Conservation (phyloP, 2,113 vertebrate genomes). For the Pseudorhombus dupliciocellatus region DNA sequence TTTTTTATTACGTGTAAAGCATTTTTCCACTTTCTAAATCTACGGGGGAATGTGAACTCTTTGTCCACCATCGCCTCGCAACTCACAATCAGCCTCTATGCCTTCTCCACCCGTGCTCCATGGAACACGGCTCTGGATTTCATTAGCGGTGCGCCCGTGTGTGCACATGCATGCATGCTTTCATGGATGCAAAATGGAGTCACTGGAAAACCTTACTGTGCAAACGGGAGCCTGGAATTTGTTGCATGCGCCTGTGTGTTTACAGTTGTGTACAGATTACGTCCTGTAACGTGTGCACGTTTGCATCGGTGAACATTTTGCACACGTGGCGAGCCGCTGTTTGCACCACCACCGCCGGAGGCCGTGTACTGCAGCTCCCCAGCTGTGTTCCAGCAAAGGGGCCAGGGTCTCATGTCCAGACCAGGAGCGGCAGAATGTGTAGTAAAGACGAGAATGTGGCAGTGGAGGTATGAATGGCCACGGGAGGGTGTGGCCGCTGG, state of each 20-base stretch:
- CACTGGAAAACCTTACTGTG: slow-evolving; percentile 11
- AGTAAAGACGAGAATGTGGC: slow-evolving; percentile 51
- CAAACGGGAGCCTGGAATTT: neutral
- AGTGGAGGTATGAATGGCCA: slow-evolving; percentile 60
- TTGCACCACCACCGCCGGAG: slow-evolving; percentile 1
- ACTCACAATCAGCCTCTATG: slow-evolving; percentile 28
- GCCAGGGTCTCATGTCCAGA: slow-evolving; percentile 57
- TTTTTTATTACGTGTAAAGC: slow-evolving; percentile 75
- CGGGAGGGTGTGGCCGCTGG: slow-evolving; percentile 63
- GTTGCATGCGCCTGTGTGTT: neutral
- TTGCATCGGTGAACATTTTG: slow-evolving; percentile 26
- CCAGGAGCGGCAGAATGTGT: slow-evolving; percentile 53
- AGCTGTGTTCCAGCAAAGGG: slow-evolving; percentile 41
- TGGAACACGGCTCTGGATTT: slow-evolving; percentile 56
- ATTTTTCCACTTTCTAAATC: slow-evolving; percentile 68
- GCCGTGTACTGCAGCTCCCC: slow-evolving; percentile 17
- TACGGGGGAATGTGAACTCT: slow-evolving; percentile 45
- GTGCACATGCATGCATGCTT: slow-evolving; percentile 1
- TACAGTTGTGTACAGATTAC: neutral
- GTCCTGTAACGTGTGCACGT: neutral
- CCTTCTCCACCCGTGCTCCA: slow-evolving; percentile 27
- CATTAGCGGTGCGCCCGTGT: slow-evolving; percentile 26
- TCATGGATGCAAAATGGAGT: neutral
- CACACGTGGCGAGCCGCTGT: slow-evolving; percentile 12
- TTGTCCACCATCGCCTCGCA: slow-evolving; percentile 42